Evolutionary conservation across 2,113 vertebrate species (phyloP), one percentile per base, ranked within the genome.

Genomic region (Hemiscyllium ocellatum): DNA sequence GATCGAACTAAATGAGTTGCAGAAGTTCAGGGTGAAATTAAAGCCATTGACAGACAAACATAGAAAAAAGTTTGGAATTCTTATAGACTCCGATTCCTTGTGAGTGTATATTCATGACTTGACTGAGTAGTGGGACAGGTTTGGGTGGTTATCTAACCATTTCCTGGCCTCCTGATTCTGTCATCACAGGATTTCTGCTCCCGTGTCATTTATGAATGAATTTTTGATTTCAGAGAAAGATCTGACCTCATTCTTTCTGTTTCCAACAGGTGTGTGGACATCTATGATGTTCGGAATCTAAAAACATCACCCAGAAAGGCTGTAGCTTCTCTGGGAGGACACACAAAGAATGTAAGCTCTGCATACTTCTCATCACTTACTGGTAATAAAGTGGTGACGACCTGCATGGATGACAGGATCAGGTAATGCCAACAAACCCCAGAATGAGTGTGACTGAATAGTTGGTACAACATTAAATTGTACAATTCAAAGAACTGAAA

Each of bases 321-420:
- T 0, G 97, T 99, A 83, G 97, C 97, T n/a, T 91, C 96, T 72
- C 97, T 99, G 0, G 0, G 22, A 0, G 98, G 98, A 0, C 98
- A 99, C 96, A 96, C 96, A 0, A 98, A 96, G 78, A 98, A 97
- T 37, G 97, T 98, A 1, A 97, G 97, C 94, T 98, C 98, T 0
- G 98, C 98, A 0, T 99, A 98, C 95, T 99, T 99, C 97, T 99
- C 99, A 0, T 98, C 98, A 1, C 65, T 83, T 1, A 98, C 98
- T 0, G 99, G 99, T 2, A 98, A 96, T 97, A 97, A 97, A 95
- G 97, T 99, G 8, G 97, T 99, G 96, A 99, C 98, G 0, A 97
- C 98, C 26, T 98, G 98, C 96, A 96, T 97, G 52, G 99, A 99
- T 37, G 96, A 98, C 96, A 96, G n/a, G 0, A 97, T 99, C 95